phyloP scores from a whole-genome alignment of 2,888 invertebrate genomes.

The Caenorhabditis plicata region DNA sequence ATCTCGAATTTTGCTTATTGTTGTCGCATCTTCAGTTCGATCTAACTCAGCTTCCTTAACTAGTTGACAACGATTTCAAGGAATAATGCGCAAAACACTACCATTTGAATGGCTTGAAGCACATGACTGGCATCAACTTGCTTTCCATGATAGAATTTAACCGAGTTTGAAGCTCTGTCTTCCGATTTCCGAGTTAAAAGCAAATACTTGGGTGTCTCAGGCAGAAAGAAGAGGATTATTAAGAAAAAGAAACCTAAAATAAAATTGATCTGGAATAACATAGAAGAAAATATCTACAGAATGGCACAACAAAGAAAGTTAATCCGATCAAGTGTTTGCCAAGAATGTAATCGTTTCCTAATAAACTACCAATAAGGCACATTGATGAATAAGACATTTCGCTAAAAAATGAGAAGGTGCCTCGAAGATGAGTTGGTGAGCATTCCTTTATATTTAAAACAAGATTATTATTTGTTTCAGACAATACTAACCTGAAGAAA shows the following conservation, averaged over 20 bases:
- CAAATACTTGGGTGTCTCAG: constrained; percentile 54
- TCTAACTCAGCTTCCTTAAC: constrained; percentile 44
- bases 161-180: constrained; percentile 31
- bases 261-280: too few relatives aligned
- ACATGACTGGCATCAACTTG: constrained; percentile 35
- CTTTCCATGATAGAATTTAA: constrained; percentile 48
- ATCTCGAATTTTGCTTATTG: constrained; percentile 13
- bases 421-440: constrained; percentile 51
- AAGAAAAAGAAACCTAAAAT: constrained; percentile 39
- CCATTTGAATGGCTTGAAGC: constrained; percentile 39
- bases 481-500: constrained; percentile 46
- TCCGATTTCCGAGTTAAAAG: constrained; percentile 31
- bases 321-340: constrained; percentile 44
- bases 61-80: too few relatives aligned
- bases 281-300: constrained; percentile 32
- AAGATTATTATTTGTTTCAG: too few relatives aligned
- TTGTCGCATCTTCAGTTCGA: constrained; percentile 8
- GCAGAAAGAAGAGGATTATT: constrained; percentile 41
- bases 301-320: constrained; percentile 42
- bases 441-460: constrained; percentile 55
- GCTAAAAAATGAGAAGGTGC: constrained; percentile 45
- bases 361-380: constrained; percentile 45
- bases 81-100: constrained; percentile 2
- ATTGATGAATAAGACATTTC: constrained; percentile 53
- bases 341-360: constrained; percentile 44